Evolutionary conservation across 2,797 vertebrate genomes (phyloP), one percentile per base, ranked within the genome.

Genomic region (Trematomus bernacchii): DNA sequence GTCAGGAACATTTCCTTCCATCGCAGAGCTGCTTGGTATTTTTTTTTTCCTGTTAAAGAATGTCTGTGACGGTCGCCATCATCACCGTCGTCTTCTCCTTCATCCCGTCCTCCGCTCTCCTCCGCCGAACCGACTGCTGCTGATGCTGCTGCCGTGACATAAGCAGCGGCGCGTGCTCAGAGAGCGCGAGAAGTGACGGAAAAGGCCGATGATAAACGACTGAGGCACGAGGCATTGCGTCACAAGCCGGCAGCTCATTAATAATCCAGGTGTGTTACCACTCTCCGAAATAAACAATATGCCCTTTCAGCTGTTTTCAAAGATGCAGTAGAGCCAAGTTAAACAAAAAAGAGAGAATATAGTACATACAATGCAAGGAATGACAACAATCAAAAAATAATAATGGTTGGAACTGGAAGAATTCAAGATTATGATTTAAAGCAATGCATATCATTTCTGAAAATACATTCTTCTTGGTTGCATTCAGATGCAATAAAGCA

Each of bases 1-100:
- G 47, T 95, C 93, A 14, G 91, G 90, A n/a, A 91, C 68, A 7
- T 47, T 79, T 42, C 84, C 86, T 63, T 96, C 96, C 96, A 97
- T 96, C 4, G 47, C 70, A 2, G 47, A 4, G 52, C 19, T 33
- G 23, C 16, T 6, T 16, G 8, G 1, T 54, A 3, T 21, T 14
- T 2, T 16, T 14, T 2, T 16, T 48, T n/a, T 21, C 47, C 60
- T 2, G 72, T 30, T 50, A 67, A n/a, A 61, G 66, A 58, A 19
- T 7, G 21, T 54, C 18, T 19, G 55, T 27, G 21, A 42, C 54
- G 48, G 71, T 62, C 89, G 84, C 84, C 91, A 91, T 90, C 89
- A 40, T 77, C 54, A 47, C 44, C 44, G 13, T 11, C 43, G 13
- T 15, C 44, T 15, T 16, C 14, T 16, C 12, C 44, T 13, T 46